Base-by-base conservation (phyloP, 2,113 vertebrate genomes). In the Plotosus lineatus region DNA sequence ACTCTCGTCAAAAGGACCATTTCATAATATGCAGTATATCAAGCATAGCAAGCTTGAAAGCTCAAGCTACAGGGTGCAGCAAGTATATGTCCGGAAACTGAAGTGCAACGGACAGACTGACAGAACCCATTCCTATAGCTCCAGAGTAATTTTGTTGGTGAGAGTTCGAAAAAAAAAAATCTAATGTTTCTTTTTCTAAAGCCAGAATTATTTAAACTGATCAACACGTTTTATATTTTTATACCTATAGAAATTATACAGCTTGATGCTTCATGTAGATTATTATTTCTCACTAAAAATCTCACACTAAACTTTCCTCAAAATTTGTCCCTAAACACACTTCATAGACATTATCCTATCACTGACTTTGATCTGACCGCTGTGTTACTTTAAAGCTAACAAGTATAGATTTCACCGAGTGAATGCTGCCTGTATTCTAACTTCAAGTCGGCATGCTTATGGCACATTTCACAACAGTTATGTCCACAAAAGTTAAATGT, bases 381-480 rank as follows among this genome's bases (percentile, higher is more conserved):
- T 48, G 44, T 50, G 46, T 51, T 50, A 33, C 44, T 21, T 31
- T 46, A 73, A 74, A 38, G 19, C 36, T 48, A 58, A 75, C 10
- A 40, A 76, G 48, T 28, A 50, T 48, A 76, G 48, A 73, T 3
- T 44, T 23, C 40, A 44, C n/a, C 2, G 40, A 5, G 44, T n/a
- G 33, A 36, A 51, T 31, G 4, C 14, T 31, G n/a, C 44, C 68
- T 23, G 28, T 19, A 14, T 51, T 3, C 65, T 44, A 21, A 44
- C 40, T 68, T 69, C 26, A 23, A 69, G 6, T 40, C 12, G 26
- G 65, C 65, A 17, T 6, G 31, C 15, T 69, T 44, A 44, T 1
- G 12, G 23, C 23, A 69, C 65, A 69, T 69, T 69, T 69, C 40
- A 28, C 40, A 69, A 50, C 46, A 50, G 26, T 50, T 72, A 72